Base-by-base conservation (phyloP, 53 echinoderm and acorn worm genomes). In the Pentamera pediparva region DNA sequence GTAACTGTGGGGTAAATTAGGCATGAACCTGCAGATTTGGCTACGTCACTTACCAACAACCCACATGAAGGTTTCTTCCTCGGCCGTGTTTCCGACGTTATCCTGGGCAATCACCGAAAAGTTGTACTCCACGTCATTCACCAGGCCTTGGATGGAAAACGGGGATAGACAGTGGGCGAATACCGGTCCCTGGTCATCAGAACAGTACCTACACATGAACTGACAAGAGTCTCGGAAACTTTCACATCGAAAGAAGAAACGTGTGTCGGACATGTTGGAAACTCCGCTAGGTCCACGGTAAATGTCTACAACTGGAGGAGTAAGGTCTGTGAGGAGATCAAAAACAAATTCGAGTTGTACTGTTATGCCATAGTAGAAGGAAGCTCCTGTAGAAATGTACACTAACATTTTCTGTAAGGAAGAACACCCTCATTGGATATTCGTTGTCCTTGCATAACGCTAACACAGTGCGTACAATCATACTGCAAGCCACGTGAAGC, bases 51-150 rank as follows among this genome's bases (percentile, higher is more conserved):
- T 39, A 72, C 73, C 73, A 10, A 72, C 55, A 52, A 21, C 18
- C 73, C 73, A 72, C 18, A 26, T 6, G 17, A 72, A 22, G 18
- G 55, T 33, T 21, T 21, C 24, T 21, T 7, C 55, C 25, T 35
- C 35, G 6, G 34, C 73, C 31, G 36, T 53, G 37, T 72, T 72
- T 20, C 54, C 73, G 19, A 54, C 73, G 33, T 38, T 49, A 38
- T 72, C 73, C 9, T 33, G 51, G 8, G 73, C 52, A 18, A 53
- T 31, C 0, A 72, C 6, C 8, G 52, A 72, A 35, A 72, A 72
- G 13, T 31, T 32, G 51, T 72, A 72, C 11, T 35, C 17, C 2
- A 53, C 27, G 53, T 72, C 36, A 19, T 72, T 51, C 25, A 72
- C 7, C n/a, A 72, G 22, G 15, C 25, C 55, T 33, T 20, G 54